Evolutionary conservation across 1,140 invertebrate species (phyloP), one percentile per base, ranked within the genome.

Genomic region (Sitobion miscanthi): DNA sequence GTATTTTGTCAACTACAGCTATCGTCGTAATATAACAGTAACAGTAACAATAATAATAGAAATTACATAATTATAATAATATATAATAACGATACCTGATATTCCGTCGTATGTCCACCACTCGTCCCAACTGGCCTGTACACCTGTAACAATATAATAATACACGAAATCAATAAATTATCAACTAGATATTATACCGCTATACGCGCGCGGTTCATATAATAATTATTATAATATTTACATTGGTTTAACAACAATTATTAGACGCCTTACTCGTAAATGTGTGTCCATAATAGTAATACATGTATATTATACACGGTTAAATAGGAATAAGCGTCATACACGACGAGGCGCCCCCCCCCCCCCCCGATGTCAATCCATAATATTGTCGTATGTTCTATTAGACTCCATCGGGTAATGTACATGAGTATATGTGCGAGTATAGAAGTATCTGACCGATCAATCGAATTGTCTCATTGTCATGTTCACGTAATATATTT

Each of bases 31-130:
- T 69, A 69, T 17, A n/a, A 77, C 62, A 77, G n/a, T n/a, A n/a
- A n/a, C 21, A 77, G 30, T 57, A 14, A 54, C 21, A 54, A 54
- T 54, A 54, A 23, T 21, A 54, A 83, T 23, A 85, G 38, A 42
- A 83, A 83, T 38, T 6, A 42, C 25, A 62, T 83, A 38, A 83
- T 83, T 20, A 35, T 86, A 30, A 35, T 86, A 30, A 87, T 87
- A 30, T n/a, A 30, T 52, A 17, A 38, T 21, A 38, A 38, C 42
- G 35, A 25, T 94, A 96, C 96, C 96, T 94, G 96, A 96, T 95
- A 97, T 97, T 47, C 96, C 96, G 94, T 97, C 96, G 95, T 97
- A 97, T 6, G 96, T 97, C 96, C 96, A 97, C 96, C 96, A 97
- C 94, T 96, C 96, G 94, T 96, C 96, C 96, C 96, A 97, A 94